A percentile compares a stretch with the other conserved stretches of the same genome.
Evolutionary conservation across 2,888 invertebrate species (phyloP).

Genomic region (Plagodis dolabraria): DNA sequence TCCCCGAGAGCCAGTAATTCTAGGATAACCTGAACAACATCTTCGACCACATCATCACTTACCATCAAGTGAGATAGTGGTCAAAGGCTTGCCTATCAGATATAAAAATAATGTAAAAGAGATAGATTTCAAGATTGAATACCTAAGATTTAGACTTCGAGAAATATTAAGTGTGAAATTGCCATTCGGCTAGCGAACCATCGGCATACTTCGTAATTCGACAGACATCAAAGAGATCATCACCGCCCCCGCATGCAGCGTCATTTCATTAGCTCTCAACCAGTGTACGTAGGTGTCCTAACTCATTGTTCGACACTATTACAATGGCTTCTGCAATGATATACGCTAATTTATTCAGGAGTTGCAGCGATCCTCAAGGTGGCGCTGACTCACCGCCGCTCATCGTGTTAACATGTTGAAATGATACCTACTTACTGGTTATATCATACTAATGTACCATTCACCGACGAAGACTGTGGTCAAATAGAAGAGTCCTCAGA

Average conservation of each 20-base stretch:
- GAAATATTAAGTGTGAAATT: neutral
- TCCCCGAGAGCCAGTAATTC: too few relatives aligned
- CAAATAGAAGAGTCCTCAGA: too few relatives aligned
- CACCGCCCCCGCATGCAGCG: constrained; percentile 22
- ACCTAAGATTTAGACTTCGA: neutral
- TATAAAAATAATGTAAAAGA: too few relatives aligned
- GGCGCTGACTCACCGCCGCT: constrained; percentile 57
- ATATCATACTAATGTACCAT: too few relatives aligned
- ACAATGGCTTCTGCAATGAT: constrained; percentile 74
- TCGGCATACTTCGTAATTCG: constrained; percentile 5
- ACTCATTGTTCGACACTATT: constrained; percentile 65
- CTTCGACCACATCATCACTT: too few relatives aligned
- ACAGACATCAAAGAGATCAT: constrained; percentile 10
- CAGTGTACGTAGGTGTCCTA: constrained; percentile 37
- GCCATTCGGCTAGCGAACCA: constrained; percentile 3
- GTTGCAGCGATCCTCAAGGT: constrained; percentile 72
- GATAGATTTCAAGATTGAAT: neutral
- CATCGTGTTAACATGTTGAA: constrained; percentile 26
- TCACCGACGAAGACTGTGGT: too few relatives aligned
- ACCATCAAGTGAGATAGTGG: too few relatives aligned
- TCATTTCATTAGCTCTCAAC: constrained; percentile 33
- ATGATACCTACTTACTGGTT: constrained; percentile 7
- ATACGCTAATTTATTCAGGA: constrained; percentile 65
- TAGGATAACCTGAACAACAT: too few relatives aligned
- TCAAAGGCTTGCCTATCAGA: too few relatives aligned